Evolutionary conservation across 2,113 vertebrate species (phyloP), one percentile per base, ranked within the genome.

Genomic region (Eurypyga helias): DNA sequence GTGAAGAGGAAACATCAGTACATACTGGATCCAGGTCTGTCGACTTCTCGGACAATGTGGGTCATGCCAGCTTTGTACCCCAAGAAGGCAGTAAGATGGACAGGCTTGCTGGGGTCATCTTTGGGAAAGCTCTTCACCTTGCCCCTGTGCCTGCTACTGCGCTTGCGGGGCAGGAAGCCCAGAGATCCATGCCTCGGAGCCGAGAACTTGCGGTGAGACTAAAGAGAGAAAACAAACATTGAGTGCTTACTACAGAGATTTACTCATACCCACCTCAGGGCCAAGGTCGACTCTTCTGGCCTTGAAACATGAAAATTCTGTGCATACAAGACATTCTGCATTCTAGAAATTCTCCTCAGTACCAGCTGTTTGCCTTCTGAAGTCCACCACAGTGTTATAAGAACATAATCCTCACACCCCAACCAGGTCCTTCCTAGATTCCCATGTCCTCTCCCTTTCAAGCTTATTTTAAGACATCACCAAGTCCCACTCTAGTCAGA

Each of bases 51-150:
- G 19, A 99, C 99, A 2, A 99, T 99, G 98, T 99, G 99, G 2
- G 99, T 99, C 99, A 99, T 99, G 97, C 99, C 99, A 26, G 99
- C 99, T 96, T 99, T 99, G 98, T 99, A 99, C 24, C 99, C 99
- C 77, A 99, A 96, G 96, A 99, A 99, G 60, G 99, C 99, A 0
- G 99, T 99, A 69, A 99, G 98, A 48, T 99, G 99, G 11, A 99
- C 99, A 3, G 99, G 99, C 92, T 99, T 99, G 97, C 96, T 98
- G 16, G 99, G 70, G 76, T 99, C 99, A 98, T 99, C 99, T 87
- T 99, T 99, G 64, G 99, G 99, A 94, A 99, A 99, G 96, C 99
- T 99, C 99, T 99, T 99, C 77, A 99, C 99, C 96, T 99, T 99
- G 33, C 99, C 99, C 2, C 99, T 98, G 93, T 99, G 99, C 60